Conservation (phyloP, 2,888 invertebrate genomes). For the Drosophila prolongata region DNA sequence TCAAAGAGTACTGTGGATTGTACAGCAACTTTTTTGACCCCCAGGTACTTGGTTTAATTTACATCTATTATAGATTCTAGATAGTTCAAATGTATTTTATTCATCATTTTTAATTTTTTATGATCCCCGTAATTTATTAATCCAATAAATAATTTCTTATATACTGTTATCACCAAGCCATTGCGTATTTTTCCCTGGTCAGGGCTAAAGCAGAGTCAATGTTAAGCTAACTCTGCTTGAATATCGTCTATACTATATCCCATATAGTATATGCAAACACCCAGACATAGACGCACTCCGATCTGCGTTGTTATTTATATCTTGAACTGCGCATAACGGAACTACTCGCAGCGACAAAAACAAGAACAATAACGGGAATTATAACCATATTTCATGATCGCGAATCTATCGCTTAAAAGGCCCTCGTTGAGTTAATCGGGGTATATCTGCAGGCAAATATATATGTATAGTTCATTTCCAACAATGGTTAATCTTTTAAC, state of each 20-base stretch:
- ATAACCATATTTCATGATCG: slow-evolving; percentile 36
- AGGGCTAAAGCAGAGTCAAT: slow-evolving; percentile 12
- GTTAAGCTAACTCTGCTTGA: slow-evolving; percentile 7
- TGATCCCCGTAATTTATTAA: too few relatives aligned
- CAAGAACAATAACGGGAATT: slow-evolving; percentile 6
- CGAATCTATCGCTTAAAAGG: slow-evolving; percentile 6
- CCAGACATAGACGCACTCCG: slow-evolving; percentile 6
- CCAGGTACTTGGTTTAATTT: too few relatives aligned
- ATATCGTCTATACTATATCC: not conserved
- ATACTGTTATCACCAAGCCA: not conserved
- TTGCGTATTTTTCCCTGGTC: not conserved
- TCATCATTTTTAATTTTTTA: too few relatives aligned
- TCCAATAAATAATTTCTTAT: too few relatives aligned
- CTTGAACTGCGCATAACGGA: slow-evolving; percentile 39
- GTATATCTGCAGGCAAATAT: not conserved
- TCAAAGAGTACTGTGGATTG: not conserved
- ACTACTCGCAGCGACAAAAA: slow-evolving; percentile 10
- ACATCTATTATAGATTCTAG: too few relatives aligned
- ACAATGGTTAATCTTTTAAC: too few relatives aligned
- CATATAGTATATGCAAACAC: slow-evolving; percentile 3
- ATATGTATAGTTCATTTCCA: too few relatives aligned
- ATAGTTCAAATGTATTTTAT: too few relatives aligned
- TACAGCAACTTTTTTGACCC: too few relatives aligned
- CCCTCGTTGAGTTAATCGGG: not conserved
- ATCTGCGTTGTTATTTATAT: slow-evolving; percentile 29